These are phyloP conservation scores for Machimus rusticus DNA, from an alignment of 2,888 invertebrate species.

Conservation along the genomic window DNA sequence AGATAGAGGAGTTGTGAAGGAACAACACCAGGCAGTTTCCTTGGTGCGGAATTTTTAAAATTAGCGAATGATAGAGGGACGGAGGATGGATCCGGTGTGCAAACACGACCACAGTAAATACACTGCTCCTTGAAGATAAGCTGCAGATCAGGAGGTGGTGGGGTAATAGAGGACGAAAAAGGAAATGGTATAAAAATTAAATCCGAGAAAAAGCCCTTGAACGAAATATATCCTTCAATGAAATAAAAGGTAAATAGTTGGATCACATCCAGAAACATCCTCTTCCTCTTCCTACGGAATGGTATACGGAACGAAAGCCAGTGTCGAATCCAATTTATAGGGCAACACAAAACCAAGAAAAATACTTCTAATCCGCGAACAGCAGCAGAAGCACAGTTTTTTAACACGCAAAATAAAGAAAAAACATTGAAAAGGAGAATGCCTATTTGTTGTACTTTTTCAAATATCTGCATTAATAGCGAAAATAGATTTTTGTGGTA, in stretches of 20 bases:
- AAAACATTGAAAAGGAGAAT: not conserved
- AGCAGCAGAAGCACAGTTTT: not conserved
- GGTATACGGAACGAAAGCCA: not conserved
- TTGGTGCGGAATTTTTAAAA: not conserved
- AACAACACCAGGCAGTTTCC: not conserved
- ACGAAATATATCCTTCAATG: not conserved
- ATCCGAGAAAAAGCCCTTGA: not conserved
- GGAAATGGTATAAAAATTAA: not conserved
- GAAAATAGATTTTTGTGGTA: not conserved
- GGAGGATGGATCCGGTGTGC: not conserved
- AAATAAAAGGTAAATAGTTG: not conserved
- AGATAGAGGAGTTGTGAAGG: not conserved
- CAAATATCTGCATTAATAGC: not conserved
- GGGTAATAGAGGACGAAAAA: not conserved
- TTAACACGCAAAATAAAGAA: not conserved
- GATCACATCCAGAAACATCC: not conserved
- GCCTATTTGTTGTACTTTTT: not conserved
- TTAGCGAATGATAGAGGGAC: not conserved
- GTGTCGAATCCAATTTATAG: not conserved
- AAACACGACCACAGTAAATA: not conserved
- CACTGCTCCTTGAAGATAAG: not conserved
- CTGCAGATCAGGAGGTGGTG: not conserved
- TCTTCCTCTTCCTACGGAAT: not conserved
- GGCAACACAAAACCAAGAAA: not conserved
- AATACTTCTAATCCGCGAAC: not conserved